phyloP scores from a whole-genome alignment of 1,140 invertebrate genomes.

The Neelides sp. region DNA sequence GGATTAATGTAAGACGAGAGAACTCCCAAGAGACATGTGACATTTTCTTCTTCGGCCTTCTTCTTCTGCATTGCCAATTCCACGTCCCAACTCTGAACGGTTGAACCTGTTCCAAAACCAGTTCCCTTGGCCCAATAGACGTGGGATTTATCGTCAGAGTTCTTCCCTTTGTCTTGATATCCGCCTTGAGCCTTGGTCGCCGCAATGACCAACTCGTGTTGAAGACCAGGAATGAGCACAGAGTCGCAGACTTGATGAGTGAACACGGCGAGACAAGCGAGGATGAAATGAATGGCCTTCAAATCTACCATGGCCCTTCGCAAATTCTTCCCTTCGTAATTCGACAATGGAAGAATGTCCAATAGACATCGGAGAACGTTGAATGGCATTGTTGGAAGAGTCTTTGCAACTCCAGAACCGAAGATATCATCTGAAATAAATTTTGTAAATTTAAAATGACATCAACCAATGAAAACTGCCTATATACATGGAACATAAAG shows the following conservation, averaged over 20 bases:
- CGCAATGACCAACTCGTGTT: slow-evolving; percentile 37
- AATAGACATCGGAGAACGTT: slow-evolving; percentile 64
- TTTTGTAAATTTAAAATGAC: slow-evolving; percentile 6
- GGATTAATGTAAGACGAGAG: slow-evolving; percentile 76
- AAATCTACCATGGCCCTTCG: slow-evolving; percentile 66
- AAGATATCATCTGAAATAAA: slow-evolving; percentile 53
- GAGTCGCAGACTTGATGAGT: slow-evolving; percentile 57
- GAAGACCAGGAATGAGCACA: slow-evolving; percentile 36
- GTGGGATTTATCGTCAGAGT: slow-evolving; percentile 60
- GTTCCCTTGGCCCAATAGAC: slow-evolving; percentile 89
- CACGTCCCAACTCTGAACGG: slow-evolving; percentile 88
- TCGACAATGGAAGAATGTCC: slow-evolving; percentile 61
- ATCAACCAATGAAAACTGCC: not conserved
- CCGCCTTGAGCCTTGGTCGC: slow-evolving; percentile 31
- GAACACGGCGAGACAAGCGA: slow-evolving; percentile 75
- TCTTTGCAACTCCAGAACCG: slow-evolving; percentile 55
- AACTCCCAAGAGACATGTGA: slow-evolving; percentile 67
- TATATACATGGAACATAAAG: not conserved
- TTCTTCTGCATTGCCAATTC: slow-evolving; percentile 80
- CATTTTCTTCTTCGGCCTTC: slow-evolving; percentile 81
- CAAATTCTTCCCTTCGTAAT: slow-evolving; percentile 63
- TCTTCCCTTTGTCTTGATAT: slow-evolving; percentile 30
- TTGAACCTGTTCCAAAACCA: slow-evolving; percentile 89
- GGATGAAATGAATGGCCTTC: slow-evolving; percentile 66
- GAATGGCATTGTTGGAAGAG: slow-evolving; percentile 72